Evolutionary conservation across 2,888 invertebrate species (phyloP).

Genomic region (Pristionchus mayeri): DNA sequence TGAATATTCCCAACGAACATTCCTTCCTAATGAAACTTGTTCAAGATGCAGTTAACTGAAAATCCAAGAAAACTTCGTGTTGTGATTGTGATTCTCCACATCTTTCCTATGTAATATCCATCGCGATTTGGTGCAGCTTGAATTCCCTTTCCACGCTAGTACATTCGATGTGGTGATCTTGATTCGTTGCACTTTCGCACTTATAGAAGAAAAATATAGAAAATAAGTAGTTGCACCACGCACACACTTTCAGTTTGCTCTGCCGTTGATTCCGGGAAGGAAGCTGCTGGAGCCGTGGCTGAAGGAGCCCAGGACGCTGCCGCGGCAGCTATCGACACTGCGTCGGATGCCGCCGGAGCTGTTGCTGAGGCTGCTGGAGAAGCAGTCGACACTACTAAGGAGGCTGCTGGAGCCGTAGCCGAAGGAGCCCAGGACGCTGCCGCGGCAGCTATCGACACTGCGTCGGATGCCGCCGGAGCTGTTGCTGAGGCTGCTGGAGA

Average conservation of each 20-base stretch:
- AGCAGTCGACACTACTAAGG: not conserved
- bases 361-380: not conserved
- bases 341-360: not conserved
- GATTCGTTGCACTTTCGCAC: not conserved
- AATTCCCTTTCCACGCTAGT: no score
- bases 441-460: not conserved
- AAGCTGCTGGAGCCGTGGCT: not conserved
- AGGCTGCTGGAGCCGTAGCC: not conserved
- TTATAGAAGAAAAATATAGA: not conserved
- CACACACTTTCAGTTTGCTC: conserved; percentile 7
- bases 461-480: not conserved
- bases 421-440: not conserved
- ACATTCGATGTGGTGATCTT: not conserved
- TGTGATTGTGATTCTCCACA: no score
- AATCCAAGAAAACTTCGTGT: no score
- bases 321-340: not conserved
- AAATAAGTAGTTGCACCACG: no score
- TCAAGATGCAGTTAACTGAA: no score
- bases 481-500: not conserved
- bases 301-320: no score
- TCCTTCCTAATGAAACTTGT: no score
- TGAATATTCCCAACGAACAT: no score
- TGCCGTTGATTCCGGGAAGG: not conserved
- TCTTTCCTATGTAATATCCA: no score
- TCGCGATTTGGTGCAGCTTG: no score